Evolutionary conservation across 2,113 vertebrate genomes (phyloP).

Genomic region (Coracopsis vasa): DNA sequence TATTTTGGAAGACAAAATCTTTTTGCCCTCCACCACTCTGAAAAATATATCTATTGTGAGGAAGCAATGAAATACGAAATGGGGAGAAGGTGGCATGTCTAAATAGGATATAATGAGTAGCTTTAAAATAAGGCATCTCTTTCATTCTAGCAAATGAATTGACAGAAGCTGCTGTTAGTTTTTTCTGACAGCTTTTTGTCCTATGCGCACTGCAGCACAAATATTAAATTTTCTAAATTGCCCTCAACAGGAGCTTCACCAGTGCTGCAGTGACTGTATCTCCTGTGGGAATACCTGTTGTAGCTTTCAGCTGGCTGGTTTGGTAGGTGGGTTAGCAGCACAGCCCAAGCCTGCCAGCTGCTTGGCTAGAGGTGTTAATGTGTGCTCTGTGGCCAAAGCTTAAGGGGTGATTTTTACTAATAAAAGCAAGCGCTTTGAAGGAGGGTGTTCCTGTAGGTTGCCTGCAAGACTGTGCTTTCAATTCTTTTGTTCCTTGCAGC

Average conservation of each 20-base stretch:
- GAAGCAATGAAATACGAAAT: neutral
- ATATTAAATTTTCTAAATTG: neutral
- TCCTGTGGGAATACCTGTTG: neutral
- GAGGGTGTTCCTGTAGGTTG: neutral
- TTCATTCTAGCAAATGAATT: neutral
- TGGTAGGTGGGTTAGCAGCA: neutral
- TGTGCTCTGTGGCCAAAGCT: neutral
- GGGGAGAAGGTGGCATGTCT: neutral
- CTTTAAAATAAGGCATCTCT: neutral
- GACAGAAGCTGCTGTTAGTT: neutral
- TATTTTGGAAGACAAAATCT: neutral
- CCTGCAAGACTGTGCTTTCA: neutral
- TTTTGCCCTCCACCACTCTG: neutral
- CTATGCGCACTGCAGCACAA: neutral
- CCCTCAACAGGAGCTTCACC: neutral
- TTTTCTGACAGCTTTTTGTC: neutral
- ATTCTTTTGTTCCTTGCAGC: neutral
- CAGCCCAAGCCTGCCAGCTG: neutral
- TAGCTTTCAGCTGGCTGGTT: neutral
- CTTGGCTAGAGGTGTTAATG: neutral
- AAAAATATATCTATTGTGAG: neutral
- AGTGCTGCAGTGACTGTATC: neutral
- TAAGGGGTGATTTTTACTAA: neutral
- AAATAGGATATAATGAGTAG: neutral
- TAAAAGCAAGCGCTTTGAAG: neutral